Evolutionary conservation across 1,140 invertebrate genomes (phyloP), one percentile per base, ranked within the genome.

Genomic region (Cyphomyrmex costatus): DNA sequence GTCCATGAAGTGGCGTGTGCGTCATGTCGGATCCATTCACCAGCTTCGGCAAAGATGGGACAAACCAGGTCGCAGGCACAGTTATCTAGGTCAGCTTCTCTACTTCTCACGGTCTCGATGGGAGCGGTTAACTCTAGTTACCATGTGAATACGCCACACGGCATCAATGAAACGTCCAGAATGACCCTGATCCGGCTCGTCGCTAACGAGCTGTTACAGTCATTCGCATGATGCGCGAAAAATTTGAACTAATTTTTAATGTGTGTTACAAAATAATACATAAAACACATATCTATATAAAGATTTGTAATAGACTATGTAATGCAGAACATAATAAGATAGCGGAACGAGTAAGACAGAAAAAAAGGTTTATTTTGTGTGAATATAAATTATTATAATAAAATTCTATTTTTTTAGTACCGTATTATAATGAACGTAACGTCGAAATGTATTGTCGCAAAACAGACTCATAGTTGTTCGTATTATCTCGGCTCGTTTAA

Each of bases 21-120:
- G 91, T 93, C 92, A 92, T 92, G 91, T 88, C 84, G 86, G 80
- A 91, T 93, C 92, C 90, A 93, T 93, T 92, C 92, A 93, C 90
- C 89, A 91, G 92, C 91, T 92, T 92, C 88, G 85, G 76, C 71
- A 88, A 92, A 92, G 91, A 90, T 92, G 89, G 88, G 86, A 84
- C 86, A 80, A 86, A 90, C 61, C 87, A 82, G 89, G 89, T 90
- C 87, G 87, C 77, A 79, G 61, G 84, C 82, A 86, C 86, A 87
- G 86, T 85, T 91, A 93, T 92, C 89, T 92, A 86, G 92, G 92
- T 93, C 92, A 92, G 86, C 90, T 90, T 91, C 84, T 73, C 79
- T 89, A 89, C 80, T 86, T 89, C 80, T 89, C 90, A 82, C 86
- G 79, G 61, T 78, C 91, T 84, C 88, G 83, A 89, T 92, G 91